A percentile compares a stretch with the other conserved stretches of the same genome.
These are phyloP conservation scores for Mormyrops attenuatus DNA, from an alignment of 2,797 vertebrate genomes.

Conservation along the genomic window DNA sequence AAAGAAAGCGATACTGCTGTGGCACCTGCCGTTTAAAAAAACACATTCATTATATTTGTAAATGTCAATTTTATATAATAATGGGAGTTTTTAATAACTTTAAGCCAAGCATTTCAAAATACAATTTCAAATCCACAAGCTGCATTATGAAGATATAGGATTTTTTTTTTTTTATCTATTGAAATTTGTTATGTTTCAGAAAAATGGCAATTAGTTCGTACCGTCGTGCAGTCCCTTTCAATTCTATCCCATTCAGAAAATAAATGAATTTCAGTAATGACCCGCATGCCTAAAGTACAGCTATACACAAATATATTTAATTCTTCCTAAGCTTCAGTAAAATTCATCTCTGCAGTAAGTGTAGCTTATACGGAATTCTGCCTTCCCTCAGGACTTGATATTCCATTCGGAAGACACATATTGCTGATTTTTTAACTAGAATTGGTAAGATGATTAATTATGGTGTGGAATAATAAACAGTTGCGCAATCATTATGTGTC, in stretches of 20 bases:
- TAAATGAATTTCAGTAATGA: slow-evolving; percentile 19
- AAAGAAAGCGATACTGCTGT: not conserved
- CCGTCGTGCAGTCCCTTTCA: slow-evolving; percentile 12
- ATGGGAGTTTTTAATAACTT: slow-evolving; percentile 21
- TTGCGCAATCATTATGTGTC: slow-evolving; percentile 9
- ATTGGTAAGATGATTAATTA: slow-evolving; percentile 1
- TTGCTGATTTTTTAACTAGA: not conserved
- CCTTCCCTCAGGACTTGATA: not conserved
- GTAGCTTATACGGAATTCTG: not conserved
- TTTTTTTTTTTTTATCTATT: slow-evolving; percentile 17
- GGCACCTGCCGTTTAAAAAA: not conserved
- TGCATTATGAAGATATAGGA: slow-evolving; percentile 18
- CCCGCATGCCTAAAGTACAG: not conserved
- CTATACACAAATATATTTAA: slow-evolving; percentile 16
- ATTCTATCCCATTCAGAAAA: slow-evolving; percentile 10
- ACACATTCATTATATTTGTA: not conserved
- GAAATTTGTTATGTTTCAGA: slow-evolving; percentile 17
- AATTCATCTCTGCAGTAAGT: slow-evolving; percentile 1
- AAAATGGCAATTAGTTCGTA: slow-evolving; percentile 13
- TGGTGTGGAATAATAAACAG: not conserved
- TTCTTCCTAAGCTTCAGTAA: slow-evolving; percentile 14
- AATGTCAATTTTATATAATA: slow-evolving; percentile 19
- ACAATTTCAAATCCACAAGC: slow-evolving; percentile 19
- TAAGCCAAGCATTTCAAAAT: slow-evolving; percentile 15
- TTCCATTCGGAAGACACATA: slow-evolving; percentile 1